Conservation (phyloP, 1,140 invertebrate genomes). For the Drosophila sp. region DNA sequence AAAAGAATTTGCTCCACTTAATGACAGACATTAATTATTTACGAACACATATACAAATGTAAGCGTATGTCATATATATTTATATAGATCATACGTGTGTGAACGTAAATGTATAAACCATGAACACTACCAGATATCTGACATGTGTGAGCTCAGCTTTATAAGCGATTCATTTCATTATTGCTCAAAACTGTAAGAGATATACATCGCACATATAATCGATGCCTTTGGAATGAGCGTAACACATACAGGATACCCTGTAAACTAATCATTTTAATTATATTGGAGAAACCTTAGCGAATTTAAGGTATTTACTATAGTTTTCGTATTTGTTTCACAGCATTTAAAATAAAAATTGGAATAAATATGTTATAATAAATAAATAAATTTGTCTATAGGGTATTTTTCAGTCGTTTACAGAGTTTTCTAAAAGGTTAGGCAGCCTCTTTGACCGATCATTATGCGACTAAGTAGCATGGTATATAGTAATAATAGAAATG, state of each 20-base stretch:
- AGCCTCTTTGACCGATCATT: too few species aligned
- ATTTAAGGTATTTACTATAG: too few species aligned
- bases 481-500: too few species aligned
- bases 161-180: conserved; percentile 46
- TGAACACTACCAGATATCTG: conserved; percentile 25
- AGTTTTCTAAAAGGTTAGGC: too few species aligned
- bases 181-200: conserved; percentile 37
- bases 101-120: background rate
- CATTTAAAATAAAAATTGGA: too few species aligned
- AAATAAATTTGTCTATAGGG: too few species aligned
- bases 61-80: conserved; percentile 11
- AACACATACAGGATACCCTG: conserved; percentile 33
- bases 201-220: conserved; percentile 42
- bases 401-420: too few species aligned
- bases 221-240: conserved; percentile 26
- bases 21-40: conserved; percentile 40
- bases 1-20: conserved; percentile 42
- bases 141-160: conserved; percentile 40
- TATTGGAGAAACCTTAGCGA: background rate
- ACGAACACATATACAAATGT: conserved; percentile 20
- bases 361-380: too few species aligned
- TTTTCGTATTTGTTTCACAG: too few species aligned
- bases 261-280: background rate
- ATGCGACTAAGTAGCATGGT: too few species aligned
- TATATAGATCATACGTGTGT: background rate